phyloP scores from a whole-genome alignment of 1,140 invertebrate genomes.

The Fopius arisanus region DNA sequence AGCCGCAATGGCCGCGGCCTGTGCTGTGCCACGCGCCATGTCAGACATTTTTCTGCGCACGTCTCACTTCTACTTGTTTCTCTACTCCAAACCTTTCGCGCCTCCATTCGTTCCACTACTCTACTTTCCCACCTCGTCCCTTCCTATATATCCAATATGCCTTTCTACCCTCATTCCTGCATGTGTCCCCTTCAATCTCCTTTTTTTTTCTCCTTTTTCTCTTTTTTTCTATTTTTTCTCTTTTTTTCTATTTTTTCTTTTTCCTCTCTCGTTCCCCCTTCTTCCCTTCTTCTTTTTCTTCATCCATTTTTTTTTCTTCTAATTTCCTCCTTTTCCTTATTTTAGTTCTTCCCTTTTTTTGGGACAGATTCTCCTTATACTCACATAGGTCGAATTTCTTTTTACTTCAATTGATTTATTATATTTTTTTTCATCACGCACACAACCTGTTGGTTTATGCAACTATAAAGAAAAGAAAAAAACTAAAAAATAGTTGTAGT shows the following conservation, averaged over 20 bases:
- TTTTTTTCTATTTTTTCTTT: no score
- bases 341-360: no score
- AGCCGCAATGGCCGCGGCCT: slow-evolving; percentile 53
- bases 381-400: no score
- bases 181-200: not conserved
- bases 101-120: slow-evolving; percentile 41
- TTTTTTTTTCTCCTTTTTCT: not conserved
- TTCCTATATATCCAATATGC: not conserved
- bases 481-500: no score
- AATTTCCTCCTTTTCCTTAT: no score
- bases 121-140: slow-evolving; percentile 40
- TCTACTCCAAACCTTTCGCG: slow-evolving; percentile 18
- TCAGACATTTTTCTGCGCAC: slow-evolving; percentile 47
- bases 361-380: no score
- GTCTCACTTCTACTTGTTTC: slow-evolving; percentile 34
- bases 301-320: not conserved
- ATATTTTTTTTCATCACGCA: no score
- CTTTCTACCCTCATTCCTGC: not conserved
- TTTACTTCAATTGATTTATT: no score
- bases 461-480: no score
- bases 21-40: slow-evolving; percentile 58
- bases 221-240: not conserved
- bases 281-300: not conserved
- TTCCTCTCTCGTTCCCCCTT: no score
- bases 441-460: no score